Percentiles rank a stretch among this genome's conserved stretches.
phyloP scores from a whole-genome alignment of 1,140 invertebrate genomes.

The Sitobion miscanthi region DNA sequence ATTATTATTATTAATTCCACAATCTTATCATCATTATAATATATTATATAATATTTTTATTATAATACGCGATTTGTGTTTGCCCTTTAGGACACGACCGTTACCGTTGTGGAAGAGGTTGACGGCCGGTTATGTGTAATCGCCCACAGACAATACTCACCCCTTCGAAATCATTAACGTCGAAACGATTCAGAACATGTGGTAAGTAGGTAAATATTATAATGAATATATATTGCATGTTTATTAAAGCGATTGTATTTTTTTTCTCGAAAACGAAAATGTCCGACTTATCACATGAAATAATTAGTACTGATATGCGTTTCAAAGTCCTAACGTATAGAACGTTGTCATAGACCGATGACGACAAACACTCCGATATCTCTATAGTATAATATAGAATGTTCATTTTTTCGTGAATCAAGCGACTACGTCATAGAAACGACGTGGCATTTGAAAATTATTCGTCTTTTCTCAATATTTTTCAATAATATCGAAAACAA shows the following conservation, averaged over 20 bases:
- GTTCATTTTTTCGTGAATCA: not conserved
- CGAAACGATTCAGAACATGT: not conserved
- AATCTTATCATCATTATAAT: not conserved
- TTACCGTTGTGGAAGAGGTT: not conserved
- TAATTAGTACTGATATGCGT: not conserved
- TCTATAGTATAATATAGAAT: not conserved
- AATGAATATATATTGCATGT: not conserved
- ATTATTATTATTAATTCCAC: not conserved
- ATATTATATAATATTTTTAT: too few relatives aligned
- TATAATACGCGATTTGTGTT: not conserved
- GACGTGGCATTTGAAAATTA: not conserved
- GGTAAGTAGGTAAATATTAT: not conserved
- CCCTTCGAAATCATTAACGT: not conserved
- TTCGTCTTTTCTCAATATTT: not conserved
- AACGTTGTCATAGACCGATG: not conserved
- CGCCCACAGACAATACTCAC: not conserved
- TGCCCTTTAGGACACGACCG: not conserved
- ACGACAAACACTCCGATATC: not conserved
- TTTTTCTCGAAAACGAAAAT: not conserved
- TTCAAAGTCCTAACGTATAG: not conserved
- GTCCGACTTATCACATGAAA: not conserved
- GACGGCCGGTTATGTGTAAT: not conserved
- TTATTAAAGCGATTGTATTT: not conserved
- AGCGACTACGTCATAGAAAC: not conserved
- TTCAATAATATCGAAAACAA: not conserved